Evolutionary conservation across 2,113 vertebrate genomes (phyloP).

Genomic region (Lasiurus cinereus): DNA sequence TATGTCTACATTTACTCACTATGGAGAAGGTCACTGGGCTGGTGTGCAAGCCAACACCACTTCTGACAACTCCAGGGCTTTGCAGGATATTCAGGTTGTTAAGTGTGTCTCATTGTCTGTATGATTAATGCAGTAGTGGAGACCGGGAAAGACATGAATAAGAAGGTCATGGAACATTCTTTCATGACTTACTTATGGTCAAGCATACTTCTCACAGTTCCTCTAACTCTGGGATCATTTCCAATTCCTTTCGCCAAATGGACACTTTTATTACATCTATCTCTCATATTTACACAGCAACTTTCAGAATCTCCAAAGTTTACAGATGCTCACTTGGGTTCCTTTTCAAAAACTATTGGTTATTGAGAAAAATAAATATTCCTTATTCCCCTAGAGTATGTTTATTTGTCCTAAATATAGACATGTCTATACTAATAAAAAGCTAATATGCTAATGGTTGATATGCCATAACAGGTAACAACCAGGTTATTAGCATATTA

Average conservation of each 20-base stretch:
- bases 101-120: neutral
- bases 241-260: neutral
- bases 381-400: neutral
- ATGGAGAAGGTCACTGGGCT: constrained; percentile 44
- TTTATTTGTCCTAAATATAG: neutral
- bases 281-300: neutral
- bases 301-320: neutral
- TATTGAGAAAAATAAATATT: neutral
- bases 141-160: neutral
- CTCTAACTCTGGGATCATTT: neutral
- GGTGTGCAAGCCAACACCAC: neutral
- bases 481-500: no score
- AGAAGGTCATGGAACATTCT: neutral
- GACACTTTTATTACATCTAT: neutral
- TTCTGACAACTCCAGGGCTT: constrained; percentile 39
- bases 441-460: no score
- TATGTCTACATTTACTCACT: neutral
- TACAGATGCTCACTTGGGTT: neutral
- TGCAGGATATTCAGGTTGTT: neutral
- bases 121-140: constrained; percentile 23
- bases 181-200: neutral
- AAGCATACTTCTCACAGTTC: neutral
- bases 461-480: no score
- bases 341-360: neutral
- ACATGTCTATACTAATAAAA: neutral